These are phyloP conservation scores for Andrena chrysosceles DNA, from an alignment of 2,888 invertebrate genomes.

Conservation along the genomic window DNA sequence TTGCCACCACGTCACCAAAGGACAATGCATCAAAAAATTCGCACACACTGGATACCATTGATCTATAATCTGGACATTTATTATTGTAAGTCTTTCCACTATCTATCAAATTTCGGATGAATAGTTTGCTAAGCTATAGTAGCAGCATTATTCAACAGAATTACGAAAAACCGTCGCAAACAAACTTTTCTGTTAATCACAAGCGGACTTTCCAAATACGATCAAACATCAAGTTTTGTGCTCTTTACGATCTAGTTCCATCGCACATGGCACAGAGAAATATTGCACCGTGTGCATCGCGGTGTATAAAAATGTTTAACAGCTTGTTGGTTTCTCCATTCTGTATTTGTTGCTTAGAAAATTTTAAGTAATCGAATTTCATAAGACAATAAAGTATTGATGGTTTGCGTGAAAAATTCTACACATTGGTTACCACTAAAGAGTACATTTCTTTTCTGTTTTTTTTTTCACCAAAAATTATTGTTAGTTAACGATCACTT, in stretches of 20 bases:
- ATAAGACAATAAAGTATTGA: constrained; percentile 62
- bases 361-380: constrained; percentile 60
- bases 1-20: constrained; percentile 82
- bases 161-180: constrained; percentile 19
- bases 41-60: constrained; percentile 81
- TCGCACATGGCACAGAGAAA: constrained; percentile 10
- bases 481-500: constrained; percentile 34
- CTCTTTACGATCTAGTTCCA: constrained; percentile 19
- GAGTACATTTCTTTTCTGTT: constrained; percentile 28
- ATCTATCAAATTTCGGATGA: constrained; percentile 42
- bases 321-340: constrained; percentile 39
- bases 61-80: constrained; percentile 71
- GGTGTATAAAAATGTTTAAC: constrained; percentile 20
- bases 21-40: constrained; percentile 80
- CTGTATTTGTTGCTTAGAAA: constrained; percentile 47
- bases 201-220: constrained; percentile 4
- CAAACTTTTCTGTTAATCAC: constrained; percentile 22
- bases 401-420: constrained; percentile 55
- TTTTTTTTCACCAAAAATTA: constrained; percentile 34
- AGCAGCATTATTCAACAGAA: constrained; percentile 21
- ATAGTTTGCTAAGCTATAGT: constrained; percentile 20
- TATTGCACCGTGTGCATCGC: constrained; percentile 15
- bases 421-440: constrained; percentile 42
- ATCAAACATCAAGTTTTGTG: constrained; percentile 3
- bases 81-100: constrained; percentile 71